A percentile compares a stretch with the other conserved stretches of the same genome.
phyloP scores from a whole-genome alignment of 2,113 vertebrate genomes.

The Myrmophylax atrothorax region DNA sequence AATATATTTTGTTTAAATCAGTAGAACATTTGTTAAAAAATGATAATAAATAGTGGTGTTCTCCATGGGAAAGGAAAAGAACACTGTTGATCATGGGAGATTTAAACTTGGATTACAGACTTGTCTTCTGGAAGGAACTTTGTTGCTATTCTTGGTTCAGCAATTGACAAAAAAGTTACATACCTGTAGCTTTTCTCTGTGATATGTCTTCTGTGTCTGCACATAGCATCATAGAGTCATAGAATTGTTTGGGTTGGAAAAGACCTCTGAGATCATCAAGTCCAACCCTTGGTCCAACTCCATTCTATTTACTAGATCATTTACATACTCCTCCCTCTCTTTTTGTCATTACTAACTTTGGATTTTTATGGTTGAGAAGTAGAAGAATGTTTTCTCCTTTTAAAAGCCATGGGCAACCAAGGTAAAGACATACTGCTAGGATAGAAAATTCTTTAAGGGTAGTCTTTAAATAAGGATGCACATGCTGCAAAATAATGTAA shows the following conservation, averaged over 20 bases:
- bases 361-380: not conserved
- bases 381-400: not conserved
- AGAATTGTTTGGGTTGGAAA: no score
- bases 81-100: not conserved
- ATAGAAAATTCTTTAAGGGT: not conserved
- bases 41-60: not conserved
- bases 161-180: not conserved
- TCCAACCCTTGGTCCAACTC: no score
- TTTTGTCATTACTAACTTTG: not conserved
- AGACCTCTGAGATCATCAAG: no score
- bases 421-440: not conserved
- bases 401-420: not conserved
- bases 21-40: not conserved
- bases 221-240: no score
- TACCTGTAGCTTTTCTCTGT: not conserved
- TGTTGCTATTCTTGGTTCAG: not conserved
- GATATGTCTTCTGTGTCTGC: not conserved
- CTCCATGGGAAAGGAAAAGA: not conserved
- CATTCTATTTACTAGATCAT: no score
- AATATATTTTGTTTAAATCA: not conserved
- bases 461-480: not conserved
- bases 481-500: not conserved
- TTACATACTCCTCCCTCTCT: not conserved
- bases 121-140: not conserved
- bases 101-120: not conserved